These are phyloP conservation scores for Caenorhabditis doughertyi DNA, from an alignment of 2,888 invertebrate species.

Conservation along the genomic window DNA sequence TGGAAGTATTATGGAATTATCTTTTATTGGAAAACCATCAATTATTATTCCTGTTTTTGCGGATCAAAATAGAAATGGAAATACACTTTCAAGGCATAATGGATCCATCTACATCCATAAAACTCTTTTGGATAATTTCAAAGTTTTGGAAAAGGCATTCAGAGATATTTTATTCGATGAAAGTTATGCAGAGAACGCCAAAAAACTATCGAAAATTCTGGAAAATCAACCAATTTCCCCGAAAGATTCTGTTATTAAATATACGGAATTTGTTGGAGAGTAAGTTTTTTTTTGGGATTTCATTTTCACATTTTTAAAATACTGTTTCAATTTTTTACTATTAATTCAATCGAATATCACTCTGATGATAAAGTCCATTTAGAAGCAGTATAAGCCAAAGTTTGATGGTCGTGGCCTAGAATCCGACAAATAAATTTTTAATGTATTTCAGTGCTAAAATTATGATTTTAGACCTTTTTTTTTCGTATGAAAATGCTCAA, in stretches of 20 bases:
- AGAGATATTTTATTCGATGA: conserved; percentile 9
- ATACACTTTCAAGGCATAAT: conserved; percentile 38
- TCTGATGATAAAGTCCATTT: too few species aligned
- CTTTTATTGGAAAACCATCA: conserved; percentile 29
- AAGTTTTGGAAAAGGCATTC: conserved; percentile 15
- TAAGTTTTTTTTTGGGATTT: too few species aligned
- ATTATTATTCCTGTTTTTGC: conserved; percentile 28
- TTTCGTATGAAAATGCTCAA: too few species aligned
- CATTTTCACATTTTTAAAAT: too few species aligned
- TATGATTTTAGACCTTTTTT: too few species aligned
- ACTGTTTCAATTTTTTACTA: too few species aligned
- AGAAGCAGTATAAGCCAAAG: too few species aligned
- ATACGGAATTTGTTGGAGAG: conserved; percentile 35
- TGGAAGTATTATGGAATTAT: conserved; percentile 52
- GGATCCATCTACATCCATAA: conserved; percentile 28
- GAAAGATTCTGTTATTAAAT: conserved; percentile 18
- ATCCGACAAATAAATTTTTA: too few species aligned
- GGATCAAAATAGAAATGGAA: conserved; percentile 49
- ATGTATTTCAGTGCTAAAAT: too few species aligned
- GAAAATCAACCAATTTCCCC: conserved; percentile 38
- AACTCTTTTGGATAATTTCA: conserved; percentile 13
- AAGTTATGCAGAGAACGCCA: conserved; percentile 11
- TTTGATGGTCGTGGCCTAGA: too few species aligned
- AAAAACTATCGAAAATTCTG: conserved; percentile 2
- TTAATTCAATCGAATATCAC: too few species aligned